A percentile compares a stretch with the other conserved stretches of the same genome.
These are phyloP conservation scores for Corythornis madagascariensis DNA, from an alignment of 2,113 vertebrate genomes.

Conservation along the genomic window DNA sequence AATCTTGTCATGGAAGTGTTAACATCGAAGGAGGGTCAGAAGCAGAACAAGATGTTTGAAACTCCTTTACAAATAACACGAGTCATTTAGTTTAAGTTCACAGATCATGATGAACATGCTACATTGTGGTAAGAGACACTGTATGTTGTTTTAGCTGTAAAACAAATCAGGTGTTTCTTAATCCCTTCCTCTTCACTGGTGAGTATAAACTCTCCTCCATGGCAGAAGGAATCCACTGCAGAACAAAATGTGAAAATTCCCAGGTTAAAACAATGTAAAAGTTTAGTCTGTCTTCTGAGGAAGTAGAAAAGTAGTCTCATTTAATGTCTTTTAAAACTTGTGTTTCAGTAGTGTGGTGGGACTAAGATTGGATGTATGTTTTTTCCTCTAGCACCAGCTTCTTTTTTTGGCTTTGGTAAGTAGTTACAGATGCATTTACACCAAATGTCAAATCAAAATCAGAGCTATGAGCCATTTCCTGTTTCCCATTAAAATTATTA, in stretches of 20 bases:
- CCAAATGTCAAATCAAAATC: neutral
- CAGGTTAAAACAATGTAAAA: neutral
- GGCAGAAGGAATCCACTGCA: neutral
- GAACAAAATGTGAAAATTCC: neutral
- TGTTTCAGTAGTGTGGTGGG: neutral
- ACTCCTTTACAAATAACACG: neutral
- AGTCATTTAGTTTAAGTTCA: neutral
- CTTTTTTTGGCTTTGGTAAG: neutral
- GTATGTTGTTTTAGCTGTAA: neutral
- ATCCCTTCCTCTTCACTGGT: neutral
- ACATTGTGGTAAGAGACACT: neutral
- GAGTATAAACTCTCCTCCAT: neutral
- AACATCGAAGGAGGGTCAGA: neutral
- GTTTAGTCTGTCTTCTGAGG: neutral
- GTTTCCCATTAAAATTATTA: neutral
- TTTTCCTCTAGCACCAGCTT: neutral
- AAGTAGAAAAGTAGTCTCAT: neutral
- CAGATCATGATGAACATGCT: neutral
- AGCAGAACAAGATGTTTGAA: neutral
- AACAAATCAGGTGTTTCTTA: conserved; percentile 30
- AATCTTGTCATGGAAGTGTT: neutral
- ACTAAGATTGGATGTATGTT: neutral
- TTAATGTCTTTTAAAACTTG: neutral
- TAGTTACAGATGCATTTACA: neutral
- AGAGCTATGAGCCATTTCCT: neutral